These are phyloP conservation scores for Diarsia rubi DNA, from an alignment of 2,888 invertebrate genomes.

Conservation along the genomic window DNA sequence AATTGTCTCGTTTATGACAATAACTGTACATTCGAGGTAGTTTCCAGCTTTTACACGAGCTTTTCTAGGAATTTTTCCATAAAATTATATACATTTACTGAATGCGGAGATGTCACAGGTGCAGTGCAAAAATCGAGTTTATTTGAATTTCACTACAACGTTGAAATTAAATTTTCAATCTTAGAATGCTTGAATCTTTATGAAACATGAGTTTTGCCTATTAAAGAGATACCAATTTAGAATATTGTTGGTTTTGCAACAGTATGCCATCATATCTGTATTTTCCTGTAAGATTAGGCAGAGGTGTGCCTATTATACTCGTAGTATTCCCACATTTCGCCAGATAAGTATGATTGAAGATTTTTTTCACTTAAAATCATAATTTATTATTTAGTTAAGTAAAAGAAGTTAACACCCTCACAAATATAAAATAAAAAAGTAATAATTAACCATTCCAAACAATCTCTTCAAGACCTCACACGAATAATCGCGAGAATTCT, in stretches of 20 bases:
- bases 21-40: conserved; percentile 6
- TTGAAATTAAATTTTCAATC: conserved; percentile 12
- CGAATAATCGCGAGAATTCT: conserved; percentile 30
- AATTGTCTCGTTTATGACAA: conserved; percentile 8
- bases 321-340: background rate
- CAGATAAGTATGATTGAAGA: background rate
- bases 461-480: conserved; percentile 21
- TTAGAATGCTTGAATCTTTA: background rate
- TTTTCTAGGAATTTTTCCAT: conserved; percentile 20
- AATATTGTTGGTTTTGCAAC: background rate
- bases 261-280: background rate
- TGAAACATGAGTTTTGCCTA: background rate
- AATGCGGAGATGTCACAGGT: conserved; percentile 43
- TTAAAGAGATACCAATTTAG: background rate
- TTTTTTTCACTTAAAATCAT: background rate
- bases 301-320: background rate
- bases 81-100: conserved; percentile 31
- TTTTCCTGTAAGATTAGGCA: background rate
- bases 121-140: conserved; percentile 43
- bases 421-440: conserved; percentile 25
- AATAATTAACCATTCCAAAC: conserved; percentile 35
- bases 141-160: conserved; percentile 22
- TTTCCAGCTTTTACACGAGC: conserved; percentile 20
- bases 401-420: conserved; percentile 21
- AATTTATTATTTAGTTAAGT: background rate